Conservation (phyloP, 1,140 invertebrate species). For the Harlomillsia oculata region DNA sequence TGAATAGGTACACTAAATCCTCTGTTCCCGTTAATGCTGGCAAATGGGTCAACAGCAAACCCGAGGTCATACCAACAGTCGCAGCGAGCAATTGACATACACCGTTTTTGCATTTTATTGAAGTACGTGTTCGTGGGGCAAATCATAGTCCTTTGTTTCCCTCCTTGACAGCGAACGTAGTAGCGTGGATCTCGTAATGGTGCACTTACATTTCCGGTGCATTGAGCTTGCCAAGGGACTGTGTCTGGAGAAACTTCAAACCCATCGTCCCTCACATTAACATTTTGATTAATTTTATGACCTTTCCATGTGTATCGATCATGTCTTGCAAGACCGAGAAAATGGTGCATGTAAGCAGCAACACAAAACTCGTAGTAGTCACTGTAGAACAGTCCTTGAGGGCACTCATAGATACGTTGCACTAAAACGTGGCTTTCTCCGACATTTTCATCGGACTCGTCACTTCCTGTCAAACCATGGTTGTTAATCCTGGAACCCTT, state of each 20-base stretch:
- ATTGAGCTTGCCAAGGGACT: constrained; percentile 21
- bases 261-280: background rate
- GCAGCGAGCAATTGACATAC: constrained; percentile 14
- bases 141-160: constrained; percentile 4
- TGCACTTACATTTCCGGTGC: constrained; percentile 17
- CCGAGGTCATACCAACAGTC: constrained; percentile 31
- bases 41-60: constrained; percentile 11
- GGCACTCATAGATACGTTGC: constrained; percentile 22
- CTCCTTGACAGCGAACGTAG: constrained; percentile 12
- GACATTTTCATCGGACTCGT: constrained; percentile 17
- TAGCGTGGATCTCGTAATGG: constrained; percentile 26
- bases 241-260: background rate
- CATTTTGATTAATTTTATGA: background rate
- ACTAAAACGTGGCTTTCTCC: too few relatives aligned
- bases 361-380: constrained; percentile 24
- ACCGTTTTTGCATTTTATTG: constrained; percentile 1
- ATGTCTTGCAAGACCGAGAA: background rate
- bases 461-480: background rate
- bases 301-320: constrained; percentile 27
- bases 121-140: constrained; percentile 32
- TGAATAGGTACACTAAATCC: constrained; percentile 5
- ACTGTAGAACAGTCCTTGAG: constrained; percentile 25
- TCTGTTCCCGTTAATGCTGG: background rate
- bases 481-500: background rate
- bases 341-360: constrained; percentile 23